These are phyloP conservation scores for Onychomys torridus DNA, from an alignment of 2,797 vertebrate genomes.

Conservation along the genomic window DNA sequence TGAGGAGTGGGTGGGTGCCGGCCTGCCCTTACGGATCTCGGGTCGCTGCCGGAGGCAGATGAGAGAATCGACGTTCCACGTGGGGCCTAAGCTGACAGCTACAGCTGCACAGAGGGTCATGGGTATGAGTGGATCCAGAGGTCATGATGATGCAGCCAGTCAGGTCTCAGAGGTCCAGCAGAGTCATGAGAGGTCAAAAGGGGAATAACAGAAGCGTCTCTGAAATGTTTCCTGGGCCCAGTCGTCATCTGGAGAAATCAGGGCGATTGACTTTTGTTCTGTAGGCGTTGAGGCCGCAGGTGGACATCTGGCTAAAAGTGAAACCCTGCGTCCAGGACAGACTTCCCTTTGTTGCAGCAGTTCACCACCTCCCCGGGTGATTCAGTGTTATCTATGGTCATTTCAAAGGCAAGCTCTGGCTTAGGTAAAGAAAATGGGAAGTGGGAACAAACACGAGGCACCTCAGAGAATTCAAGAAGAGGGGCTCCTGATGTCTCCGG, in stretches of 20 bases:
- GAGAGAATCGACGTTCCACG: background rate
- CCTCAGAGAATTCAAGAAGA: background rate
- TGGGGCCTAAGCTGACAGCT: background rate
- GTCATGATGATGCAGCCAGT: background rate
- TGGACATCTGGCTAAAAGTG: background rate
- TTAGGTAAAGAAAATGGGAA: background rate
- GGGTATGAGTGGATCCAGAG: background rate
- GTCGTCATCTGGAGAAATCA: background rate
- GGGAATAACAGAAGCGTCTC: too few relatives aligned
- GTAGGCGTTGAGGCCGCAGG: background rate
- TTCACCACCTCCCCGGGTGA: background rate
- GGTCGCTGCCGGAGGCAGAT: background rate
- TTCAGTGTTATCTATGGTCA: background rate
- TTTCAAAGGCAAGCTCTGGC: background rate
- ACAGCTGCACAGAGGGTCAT: background rate
- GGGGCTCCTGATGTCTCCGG: too few relatives aligned
- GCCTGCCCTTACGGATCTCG: background rate
- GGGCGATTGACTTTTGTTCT: background rate
- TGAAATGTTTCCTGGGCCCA: background rate
- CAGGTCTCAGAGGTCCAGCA: background rate
- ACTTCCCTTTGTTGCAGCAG: background rate
- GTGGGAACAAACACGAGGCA: background rate
- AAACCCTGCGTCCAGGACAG: background rate
- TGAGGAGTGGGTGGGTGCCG: background rate
- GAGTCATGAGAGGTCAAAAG: background rate